Evolutionary conservation across 1,140 invertebrate genomes (phyloP).

Genomic region (Brachionus koreanus): DNA sequence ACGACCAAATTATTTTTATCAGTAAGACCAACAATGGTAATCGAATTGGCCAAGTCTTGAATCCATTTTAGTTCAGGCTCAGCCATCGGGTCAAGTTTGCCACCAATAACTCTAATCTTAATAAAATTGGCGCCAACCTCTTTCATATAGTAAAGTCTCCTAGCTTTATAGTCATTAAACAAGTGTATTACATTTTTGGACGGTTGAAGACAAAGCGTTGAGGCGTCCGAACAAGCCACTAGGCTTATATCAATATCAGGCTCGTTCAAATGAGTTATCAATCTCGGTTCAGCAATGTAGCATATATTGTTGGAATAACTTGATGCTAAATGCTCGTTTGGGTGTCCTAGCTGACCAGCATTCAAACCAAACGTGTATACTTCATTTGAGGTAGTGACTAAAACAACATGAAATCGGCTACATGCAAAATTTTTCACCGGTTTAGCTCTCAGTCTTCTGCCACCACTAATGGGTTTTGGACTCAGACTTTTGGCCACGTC

Average conservation of each 20-base stretch:
- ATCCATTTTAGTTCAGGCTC: not conserved
- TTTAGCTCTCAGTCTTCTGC: constrained; percentile 51
- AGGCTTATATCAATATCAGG: constrained; percentile 53
- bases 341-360: constrained; percentile 67
- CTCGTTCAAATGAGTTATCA: constrained; percentile 56
- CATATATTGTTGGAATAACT: not conserved
- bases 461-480: constrained; percentile 59
- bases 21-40: constrained; percentile 1
- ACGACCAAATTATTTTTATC: constrained; percentile 20
- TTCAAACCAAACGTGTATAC: constrained; percentile 70
- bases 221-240: constrained; percentile 67
- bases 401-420: constrained; percentile 67
- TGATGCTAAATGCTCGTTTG: not conserved
- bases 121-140: not conserved
- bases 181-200: constrained; percentile 68
- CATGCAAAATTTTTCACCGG: constrained; percentile 62
- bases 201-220: constrained; percentile 65
- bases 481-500: constrained; percentile 56
- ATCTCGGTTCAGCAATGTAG: constrained; percentile 48
- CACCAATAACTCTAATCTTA: constrained; percentile 7
- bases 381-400: constrained; percentile 62
- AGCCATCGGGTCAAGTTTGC: not conserved
- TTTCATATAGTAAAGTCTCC: constrained; percentile 47
- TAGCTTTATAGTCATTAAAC: constrained; percentile 67
- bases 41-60: not conserved